Evolutionary conservation across 92 coral and sea anemone species (phyloP), one percentile per base, ranked within the genome.

Genomic region (Porites lobata): DNA sequence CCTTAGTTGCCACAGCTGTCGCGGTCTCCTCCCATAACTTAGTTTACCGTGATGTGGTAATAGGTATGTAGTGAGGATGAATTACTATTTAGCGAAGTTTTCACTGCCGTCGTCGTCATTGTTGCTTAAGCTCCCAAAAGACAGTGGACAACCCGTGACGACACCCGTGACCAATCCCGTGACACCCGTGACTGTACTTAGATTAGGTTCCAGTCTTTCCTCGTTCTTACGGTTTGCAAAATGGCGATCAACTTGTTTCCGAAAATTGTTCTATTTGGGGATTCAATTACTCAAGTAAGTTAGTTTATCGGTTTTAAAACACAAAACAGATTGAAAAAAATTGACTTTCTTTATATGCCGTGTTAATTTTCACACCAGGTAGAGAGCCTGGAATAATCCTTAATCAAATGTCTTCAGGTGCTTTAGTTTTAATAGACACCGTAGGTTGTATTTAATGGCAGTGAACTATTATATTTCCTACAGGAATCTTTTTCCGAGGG

Each of bases 241-340:
- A 92, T 92, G 95, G 95, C 93, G 83, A 88, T 53, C 47, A 75
- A 32, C 57, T 54, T 70, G 53, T 94, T 89, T 54, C 96, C 96
- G n/a, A 94, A 89, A 77, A 69, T 95, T 8, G 75, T 95, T 61
- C 89, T 95, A 29, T 95, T 95, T 77, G 98, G 98, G 7, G 98
- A 95, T 65, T 95, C 98, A 8, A 20, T 93, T 24, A 95, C 96
- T 13, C 98, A 95, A 79, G 98, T 95, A 89, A 71, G 77, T 52
- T 14, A 38, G 22, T 19, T 1, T 3, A 13, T 71, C 76, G 19
- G 65, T 62, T 18, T 14, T 6, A 62, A 62, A 62, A 4, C 66
- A 4, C 3, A 62, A 15, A 0, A 11, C 1, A 7, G 2, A 29
- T 29, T 29, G 2, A 1, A 29, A 29, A 29, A 29, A 29, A 3